phyloP scores from a whole-genome alignment of 2,797 vertebrate genomes.

The Mus spretus region DNA sequence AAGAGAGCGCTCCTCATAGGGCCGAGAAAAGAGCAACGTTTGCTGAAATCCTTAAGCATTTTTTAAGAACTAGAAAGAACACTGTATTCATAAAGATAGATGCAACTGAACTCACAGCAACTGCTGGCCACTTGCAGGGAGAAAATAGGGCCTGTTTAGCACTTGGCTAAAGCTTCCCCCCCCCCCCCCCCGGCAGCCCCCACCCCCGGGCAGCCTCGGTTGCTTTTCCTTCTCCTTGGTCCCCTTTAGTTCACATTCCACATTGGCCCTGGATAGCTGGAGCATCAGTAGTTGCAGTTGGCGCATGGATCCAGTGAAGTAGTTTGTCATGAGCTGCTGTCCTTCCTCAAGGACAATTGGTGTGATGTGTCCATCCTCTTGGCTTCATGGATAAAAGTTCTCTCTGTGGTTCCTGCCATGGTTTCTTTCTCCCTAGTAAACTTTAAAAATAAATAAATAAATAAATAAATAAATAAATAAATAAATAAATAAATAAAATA shows the following conservation, averaged over 20 bases:
- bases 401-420: neutral
- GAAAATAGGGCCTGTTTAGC: neutral
- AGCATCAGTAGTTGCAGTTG: neutral
- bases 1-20: neutral
- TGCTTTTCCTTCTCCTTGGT: neutral
- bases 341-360: neutral
- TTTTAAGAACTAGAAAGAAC: neutral
- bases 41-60: neutral
- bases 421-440: neutral
- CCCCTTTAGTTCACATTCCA: neutral
- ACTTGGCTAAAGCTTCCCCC: neutral
- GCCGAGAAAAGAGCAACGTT: neutral
- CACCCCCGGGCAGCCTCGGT: too few relatives aligned
- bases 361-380: neutral
- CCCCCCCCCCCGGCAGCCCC: too few relatives aligned
- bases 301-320: neutral
- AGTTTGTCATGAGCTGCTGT: neutral
- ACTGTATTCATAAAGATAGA: neutral
- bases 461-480: too few relatives aligned
- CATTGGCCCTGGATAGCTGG: neutral
- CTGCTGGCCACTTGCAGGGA: too few relatives aligned
- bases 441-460: too few relatives aligned
- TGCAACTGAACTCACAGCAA: neutral
- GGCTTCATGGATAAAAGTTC: conserved; percentile 12
- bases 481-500: too few relatives aligned